Base-by-base conservation (phyloP, 2,797 vertebrate genomes). In the Rhabdophis nuchalis region DNA sequence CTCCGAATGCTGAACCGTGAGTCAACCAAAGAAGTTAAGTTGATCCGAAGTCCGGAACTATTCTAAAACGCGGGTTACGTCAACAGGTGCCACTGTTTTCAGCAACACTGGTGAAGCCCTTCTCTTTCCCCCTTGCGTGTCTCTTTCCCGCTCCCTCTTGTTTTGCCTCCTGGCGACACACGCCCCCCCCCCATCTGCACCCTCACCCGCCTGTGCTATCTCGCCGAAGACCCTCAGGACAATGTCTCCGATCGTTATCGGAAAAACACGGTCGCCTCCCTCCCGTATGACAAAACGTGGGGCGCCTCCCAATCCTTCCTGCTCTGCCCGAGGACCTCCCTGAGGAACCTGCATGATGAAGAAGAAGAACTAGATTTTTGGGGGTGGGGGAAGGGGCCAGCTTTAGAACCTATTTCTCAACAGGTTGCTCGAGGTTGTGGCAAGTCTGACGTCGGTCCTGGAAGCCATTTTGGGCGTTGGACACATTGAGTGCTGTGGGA, bases 31-130 rank as follows among this genome's bases (percentile, higher is more conserved):
- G 32, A 41, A 20, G 68, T 2, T 4, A 20, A 20, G 18, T 77
- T 36, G 36, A 20, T 36, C 16, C 8, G 7, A 77, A 36, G 32
- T 36, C 1, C 68, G 4, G 36, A 72, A 36, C 32, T 36, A 20
- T 36, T 3, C 68, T 77, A 77, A 58, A 58, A 72, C 32, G n/a
- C n/a, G n/a, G n/a, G n/a, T n/a, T n/a, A n/a, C n/a, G n/a, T n/a
- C n/a, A n/a, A 36, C 16, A 72, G 16, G n/a, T 41, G 1, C 64
- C 2, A 7, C n/a, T 41, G 68, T 72, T 36, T 72, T 20, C 68
- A 41, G 20, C 72, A 23, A 41, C 20, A 20, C 50, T 3, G 32
- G 14, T 72, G 52, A 0, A 0, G 8, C 46, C 20, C 6, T 58
- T 60, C 18, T 27, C 18, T 27, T 20, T 52, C 18, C 13, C 82